Base-by-base conservation (phyloP, 2,888 invertebrate species). In the Proisotoma minuta region DNA sequence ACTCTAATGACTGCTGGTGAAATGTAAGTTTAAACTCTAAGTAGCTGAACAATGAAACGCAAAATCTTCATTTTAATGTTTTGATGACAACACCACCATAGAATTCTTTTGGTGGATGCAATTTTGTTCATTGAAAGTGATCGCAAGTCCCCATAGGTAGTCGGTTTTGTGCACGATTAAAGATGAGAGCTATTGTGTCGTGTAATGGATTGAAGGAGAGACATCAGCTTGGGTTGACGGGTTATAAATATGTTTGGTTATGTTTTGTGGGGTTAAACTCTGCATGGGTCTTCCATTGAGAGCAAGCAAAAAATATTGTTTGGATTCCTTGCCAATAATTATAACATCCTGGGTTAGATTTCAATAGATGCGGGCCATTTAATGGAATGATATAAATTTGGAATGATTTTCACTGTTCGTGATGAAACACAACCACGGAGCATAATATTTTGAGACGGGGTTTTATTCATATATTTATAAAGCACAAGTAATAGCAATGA, bases 401-500 rank as follows among this genome's bases (percentile, higher is more conserved):
- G 18, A 20, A 43, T 20, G 4, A 43, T 34, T 43, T 43, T 20
- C 20, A 43, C 15, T 34, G 8, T 43, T 15, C 43, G 51, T 51
- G 51, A 51, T 27, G 51, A 51, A 51, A 51, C 27, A 24, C 23
- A 50, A n/a, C 23, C 18, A n/a, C 18, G 26, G 28, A 24, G 51
- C 8, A 27, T 27, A 51, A 51, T 51, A 51, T 51, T 51, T 51
- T 51, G 43, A 43, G 43, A 18, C 4, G 51, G 51, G 51, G n/a
- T 51, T 27, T 51, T 51, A 51, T 51, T n/a, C 26, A 27, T 27
- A 27, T 51, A 51, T 51, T n/a, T n/a, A 27, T 27, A 54, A 54
- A 29, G 22, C 15, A 28, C 39, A n/a, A n/a, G n/a, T 54, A 54
- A 54, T 54, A 39, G 53, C 39, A 54, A 54, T 54, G 53, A 29